phyloP scores from a whole-genome alignment of 2,113 vertebrate species.

The Psammodynastes pulverulentus region DNA sequence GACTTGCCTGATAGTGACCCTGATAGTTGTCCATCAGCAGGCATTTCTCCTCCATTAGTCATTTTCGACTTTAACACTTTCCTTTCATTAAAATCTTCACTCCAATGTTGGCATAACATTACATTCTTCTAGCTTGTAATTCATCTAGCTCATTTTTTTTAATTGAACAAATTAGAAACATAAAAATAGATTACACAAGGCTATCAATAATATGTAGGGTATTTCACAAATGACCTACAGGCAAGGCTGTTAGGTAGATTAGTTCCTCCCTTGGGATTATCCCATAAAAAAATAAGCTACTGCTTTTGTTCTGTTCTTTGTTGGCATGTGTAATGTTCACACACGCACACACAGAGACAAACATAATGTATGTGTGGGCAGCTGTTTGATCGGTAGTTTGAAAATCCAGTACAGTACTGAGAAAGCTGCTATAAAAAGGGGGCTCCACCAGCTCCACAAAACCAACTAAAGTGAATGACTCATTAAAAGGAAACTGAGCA shows the following conservation, averaged over 20 bases:
- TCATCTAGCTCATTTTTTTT: background rate
- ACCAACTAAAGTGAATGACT: background rate
- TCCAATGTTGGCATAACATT: background rate
- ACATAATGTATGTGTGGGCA: background rate
- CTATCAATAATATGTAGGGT: background rate
- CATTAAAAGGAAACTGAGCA: background rate
- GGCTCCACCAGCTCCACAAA: background rate
- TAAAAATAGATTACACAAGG: background rate
- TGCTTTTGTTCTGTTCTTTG: background rate
- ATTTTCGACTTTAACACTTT: background rate
- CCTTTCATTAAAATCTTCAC: background rate
- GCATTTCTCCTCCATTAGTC: background rate
- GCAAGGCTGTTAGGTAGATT: background rate
- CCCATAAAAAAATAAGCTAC: background rate
- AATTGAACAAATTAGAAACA: background rate
- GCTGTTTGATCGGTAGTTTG: background rate
- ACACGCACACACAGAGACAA: background rate
- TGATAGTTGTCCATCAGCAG: background rate
- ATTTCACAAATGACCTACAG: background rate
- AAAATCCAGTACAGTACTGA: background rate
- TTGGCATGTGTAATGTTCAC: background rate
- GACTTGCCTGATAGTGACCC: background rate
- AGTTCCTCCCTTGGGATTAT: background rate
- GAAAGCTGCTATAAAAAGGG: rapidly evolving
- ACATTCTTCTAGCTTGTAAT: background rate